phyloP scores from a whole-genome alignment of 2,888 invertebrate genomes.

The Brachynemurus nebulosus region DNA sequence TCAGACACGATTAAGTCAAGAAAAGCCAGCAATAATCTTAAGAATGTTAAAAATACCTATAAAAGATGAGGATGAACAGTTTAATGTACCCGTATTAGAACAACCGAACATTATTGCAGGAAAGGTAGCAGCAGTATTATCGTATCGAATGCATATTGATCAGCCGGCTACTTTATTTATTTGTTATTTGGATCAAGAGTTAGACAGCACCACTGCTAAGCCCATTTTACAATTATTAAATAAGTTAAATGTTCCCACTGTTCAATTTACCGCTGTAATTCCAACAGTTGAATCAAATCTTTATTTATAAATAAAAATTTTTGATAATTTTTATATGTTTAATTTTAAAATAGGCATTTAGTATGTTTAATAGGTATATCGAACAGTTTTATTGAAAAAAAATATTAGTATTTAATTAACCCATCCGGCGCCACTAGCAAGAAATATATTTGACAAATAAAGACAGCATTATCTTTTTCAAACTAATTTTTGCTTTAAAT shows the following conservation, averaged over 20 bases:
- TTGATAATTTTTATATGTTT: conserved; percentile 11
- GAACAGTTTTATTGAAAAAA: too few relatives aligned
- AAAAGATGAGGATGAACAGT: not conserved
- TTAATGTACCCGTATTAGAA: conserved; percentile 1
- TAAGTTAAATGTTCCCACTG: not conserved
- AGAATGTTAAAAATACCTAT: not conserved
- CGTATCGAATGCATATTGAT: conserved; percentile 2
- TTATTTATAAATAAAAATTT: conserved; percentile 4
- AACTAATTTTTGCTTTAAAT: too few relatives aligned
- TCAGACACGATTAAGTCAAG: not conserved
- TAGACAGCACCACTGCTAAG: conserved; percentile 4
- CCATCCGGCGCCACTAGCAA: too few relatives aligned
- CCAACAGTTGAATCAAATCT: not conserved
- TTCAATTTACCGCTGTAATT: not conserved
- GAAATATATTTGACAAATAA: too few relatives aligned
- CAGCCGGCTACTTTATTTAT: conserved; percentile 3
- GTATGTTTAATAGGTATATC: too few relatives aligned
- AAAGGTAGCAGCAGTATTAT: conserved; percentile 4
- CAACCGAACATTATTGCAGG: conserved; percentile 7
- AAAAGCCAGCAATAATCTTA: conserved; percentile 4
- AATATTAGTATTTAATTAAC: too few relatives aligned
- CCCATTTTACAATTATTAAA: not conserved
- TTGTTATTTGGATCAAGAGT: conserved; percentile 4
- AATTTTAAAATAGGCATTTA: too few relatives aligned
- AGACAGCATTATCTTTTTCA: too few relatives aligned